Base-by-base conservation (phyloP, 2,888 invertebrate species). In the Sphaerophoria rueppellii region DNA sequence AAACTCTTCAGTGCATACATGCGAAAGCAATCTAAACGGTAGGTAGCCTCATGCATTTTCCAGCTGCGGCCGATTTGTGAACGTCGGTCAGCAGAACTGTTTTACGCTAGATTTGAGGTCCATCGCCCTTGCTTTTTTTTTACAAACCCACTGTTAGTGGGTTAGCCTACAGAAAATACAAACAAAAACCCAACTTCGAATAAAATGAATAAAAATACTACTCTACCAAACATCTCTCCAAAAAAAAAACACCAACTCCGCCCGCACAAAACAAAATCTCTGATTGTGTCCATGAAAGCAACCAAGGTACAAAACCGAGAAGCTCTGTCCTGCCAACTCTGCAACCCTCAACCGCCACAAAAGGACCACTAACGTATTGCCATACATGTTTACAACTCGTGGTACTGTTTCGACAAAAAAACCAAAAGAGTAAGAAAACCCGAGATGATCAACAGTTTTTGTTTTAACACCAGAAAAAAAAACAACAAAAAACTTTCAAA, bases 391-490 rank as follows among this genome's bases (percentile, higher is more conserved):
- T 32, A 54, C 32, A 52, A 32, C 7, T 61, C 14, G 2, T 6
- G 11, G 3, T 46, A 35, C 9, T 48, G 14, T 37, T 16, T 24
- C 12, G 16, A 7, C 43, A 43, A 52, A 6, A 34, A 35, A 48
- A 72, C 60, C 60, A 72, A 69, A 46, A 37, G 3, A 37, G 50
- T 1, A 34, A 60, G 54, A 24, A 24, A 24, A 24, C 24, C 24
- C 24, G 24, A 80, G 72, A 76, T 73, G 81, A 85, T 85, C 85
- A 85, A 85, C 81, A 85, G 76, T 76, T 85, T 80, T 77, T 61
- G 46, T 52, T 55, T 43, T 24, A 46, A 70, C 40, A 40, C 40
- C 14, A 4, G 32, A 54, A 63, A 54, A 46, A 37, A 58, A 24
- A 24, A n/a, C n/a, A n/a, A n/a, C n/a, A n/a, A 24, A 24, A 24